Evolutionary conservation across 2,797 vertebrate genomes (phyloP), one percentile per base, ranked within the genome.

Genomic region (Danionella dracula): DNA sequence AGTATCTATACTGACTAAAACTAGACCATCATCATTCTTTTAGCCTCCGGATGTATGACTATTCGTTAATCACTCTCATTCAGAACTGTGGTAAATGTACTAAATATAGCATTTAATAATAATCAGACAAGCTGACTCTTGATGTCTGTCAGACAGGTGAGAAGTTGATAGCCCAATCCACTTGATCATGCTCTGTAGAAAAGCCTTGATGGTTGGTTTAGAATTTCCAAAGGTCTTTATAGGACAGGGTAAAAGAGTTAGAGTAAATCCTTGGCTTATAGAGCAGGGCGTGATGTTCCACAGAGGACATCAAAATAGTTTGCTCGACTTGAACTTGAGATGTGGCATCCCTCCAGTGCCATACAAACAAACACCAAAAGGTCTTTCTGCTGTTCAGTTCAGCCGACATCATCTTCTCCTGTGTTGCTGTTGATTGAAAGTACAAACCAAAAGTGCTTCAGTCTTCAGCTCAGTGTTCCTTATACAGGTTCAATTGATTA

Each of bases 161-260:
- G n/a, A 27, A 3, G 3, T 6, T 27, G 6, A 27, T 27, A 6
- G 3, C 6, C 23, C 6, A 27, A 27, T 27, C 3, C 6, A 3
- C 23, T 27, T 27, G 6, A 3, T 11, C 32, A 1, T 35, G 32
- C 3, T 35, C 8, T 10, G 8, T 35, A 1, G 10, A 35, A 27
- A 27, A 35, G 8, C 8, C 32, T 1, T 35, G 32, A 10, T 86
- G 3, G 5, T 83, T 4, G 85, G 90, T 82, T 90, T 85, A 71
- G 86, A 79, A 0, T 90, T 90, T 7, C 86, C 80, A 8, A 87
- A 89, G 42, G 83, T 81, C 76, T 88, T 82, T 48, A 31, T 6
- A 87, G 74, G 67, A 85, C 80, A 10, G n/a, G 85, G 13, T 32
- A 62, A 29, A 9, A 42, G 23, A 21, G 69, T 66, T 12, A 23